Evolutionary conservation across 64 coral and sea anemone genomes (phyloP), one percentile per base, ranked within the genome.

Genomic region (Actinia equina): DNA sequence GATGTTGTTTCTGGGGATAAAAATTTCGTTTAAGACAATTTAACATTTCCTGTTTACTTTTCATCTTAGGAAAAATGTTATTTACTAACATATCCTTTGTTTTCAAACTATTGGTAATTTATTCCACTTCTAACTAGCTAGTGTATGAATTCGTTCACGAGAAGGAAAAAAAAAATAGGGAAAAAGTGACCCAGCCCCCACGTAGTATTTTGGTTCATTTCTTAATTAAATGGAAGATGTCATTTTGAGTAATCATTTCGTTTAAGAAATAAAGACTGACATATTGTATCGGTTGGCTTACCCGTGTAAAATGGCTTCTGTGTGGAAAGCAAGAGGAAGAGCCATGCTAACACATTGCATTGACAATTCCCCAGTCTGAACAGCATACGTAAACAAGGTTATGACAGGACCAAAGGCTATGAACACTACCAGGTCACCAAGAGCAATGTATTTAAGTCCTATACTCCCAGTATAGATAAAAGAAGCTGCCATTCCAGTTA

Each of bases 241-340:
- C 11, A 14, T 57, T 0, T 60, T 60, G 59, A 17, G 59, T 60
- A 60, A 60, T 37, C 30, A 37, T 60, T 69, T 69, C 6, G 17
- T 65, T 65, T 22, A 65, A 23, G 22, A 69, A 25, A 65, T 57
- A 0, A 2, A 23, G 15, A 65, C n/a, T 23, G 22, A n/a, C 15
- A 23, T 6, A 9, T 2, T 22, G 6, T 14, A 41, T 71, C 11
- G 3, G 7, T 41, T 74, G 45, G 67, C 93, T 74, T 52, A 94
- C 93, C 95, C 76, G 70, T 98, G 95, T 58, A 98, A 76, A 30
- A 98, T 98, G n/a, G 95, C 95, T 77, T 98, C 95, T 58, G 91
- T 93, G 52, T 83, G 88, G 2, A 93, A 45, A 20, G 91, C 95
- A 17, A 98, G 52, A 17, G 95, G 95, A 17, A 98, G 11, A 54